A percentile compares a stretch with the other conserved stretches of the same genome.
These are phyloP conservation scores for Planiliza haematocheilus DNA, from an alignment of 2,113 vertebrate species.

Conservation along the genomic window DNA sequence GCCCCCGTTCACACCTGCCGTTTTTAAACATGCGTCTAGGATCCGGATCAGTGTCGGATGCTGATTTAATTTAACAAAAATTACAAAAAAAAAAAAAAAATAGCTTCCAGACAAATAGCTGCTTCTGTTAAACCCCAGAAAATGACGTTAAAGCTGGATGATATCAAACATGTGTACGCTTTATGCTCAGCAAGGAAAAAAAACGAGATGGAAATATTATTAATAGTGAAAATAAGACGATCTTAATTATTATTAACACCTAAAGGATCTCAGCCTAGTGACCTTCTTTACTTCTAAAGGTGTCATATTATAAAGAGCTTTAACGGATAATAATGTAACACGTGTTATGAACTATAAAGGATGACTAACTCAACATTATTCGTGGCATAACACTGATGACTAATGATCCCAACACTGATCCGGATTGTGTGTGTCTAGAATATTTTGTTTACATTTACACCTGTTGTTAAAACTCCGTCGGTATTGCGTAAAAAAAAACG, in stretches of 20 bases:
- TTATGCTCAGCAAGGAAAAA: background rate
- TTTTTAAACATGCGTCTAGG: constrained; percentile 47
- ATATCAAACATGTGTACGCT: background rate
- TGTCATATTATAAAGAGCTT: background rate
- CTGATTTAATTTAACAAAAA: too few relatives aligned
- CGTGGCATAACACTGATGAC: background rate
- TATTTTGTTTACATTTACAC: constrained; percentile 55
- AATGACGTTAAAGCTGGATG: background rate
- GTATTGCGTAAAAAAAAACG: constrained; percentile 40
- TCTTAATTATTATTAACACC: too few relatives aligned
- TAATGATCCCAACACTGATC: constrained; percentile 49
- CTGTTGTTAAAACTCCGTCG: constrained; percentile 49
- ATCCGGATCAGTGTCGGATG: constrained; percentile 59
- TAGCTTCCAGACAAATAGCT: background rate
- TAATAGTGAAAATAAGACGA: background rate
- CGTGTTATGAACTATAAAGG: background rate
- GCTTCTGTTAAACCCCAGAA: background rate
- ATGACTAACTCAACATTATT: background rate
- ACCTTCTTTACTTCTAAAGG: background rate
- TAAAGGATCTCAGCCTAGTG: too few relatives aligned
- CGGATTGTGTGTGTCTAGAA: constrained; percentile 28
- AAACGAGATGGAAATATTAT: background rate
- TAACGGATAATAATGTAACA: background rate
- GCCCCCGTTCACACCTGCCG: constrained; percentile 64
- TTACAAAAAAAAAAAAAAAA: background rate